Conservation (phyloP, 2,113 vertebrate genomes). For the Eptatretus burgeri region DNA sequence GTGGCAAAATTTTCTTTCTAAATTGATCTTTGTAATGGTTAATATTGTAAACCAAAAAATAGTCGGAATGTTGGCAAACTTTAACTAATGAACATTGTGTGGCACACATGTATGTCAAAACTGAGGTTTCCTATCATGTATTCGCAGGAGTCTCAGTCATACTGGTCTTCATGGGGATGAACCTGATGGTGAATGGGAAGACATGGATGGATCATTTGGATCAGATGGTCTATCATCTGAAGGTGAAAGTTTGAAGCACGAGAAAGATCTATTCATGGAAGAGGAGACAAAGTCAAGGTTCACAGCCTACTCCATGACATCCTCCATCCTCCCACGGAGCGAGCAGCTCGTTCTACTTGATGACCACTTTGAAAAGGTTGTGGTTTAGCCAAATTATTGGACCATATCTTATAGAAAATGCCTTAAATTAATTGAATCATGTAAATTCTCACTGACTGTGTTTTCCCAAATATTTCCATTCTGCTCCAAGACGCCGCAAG, state of each 20-base stretch:
- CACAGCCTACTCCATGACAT: slow-evolving; percentile 69
- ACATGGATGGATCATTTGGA: slow-evolving; percentile 20
- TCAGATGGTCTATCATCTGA: slow-evolving; percentile 20
- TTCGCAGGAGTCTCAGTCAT: too few relatives aligned
- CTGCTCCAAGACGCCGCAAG: slow-evolving; percentile 8
- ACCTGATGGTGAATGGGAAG: slow-evolving; percentile 36
- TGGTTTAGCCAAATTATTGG: neutral
- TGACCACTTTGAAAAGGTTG: slow-evolving; percentile 76
- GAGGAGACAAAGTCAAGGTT: slow-evolving; percentile 84
- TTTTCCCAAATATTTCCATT: too few relatives aligned
- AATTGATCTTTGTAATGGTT: too few relatives aligned
- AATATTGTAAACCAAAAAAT: too few relatives aligned
- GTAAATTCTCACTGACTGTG: too few relatives aligned
- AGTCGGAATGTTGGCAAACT: too few relatives aligned
- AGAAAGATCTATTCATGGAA: slow-evolving; percentile 37
- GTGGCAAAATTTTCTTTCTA: too few relatives aligned
- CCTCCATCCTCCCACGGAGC: slow-evolving; percentile 67
- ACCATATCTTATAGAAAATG: too few relatives aligned
- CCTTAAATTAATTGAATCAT: too few relatives aligned
- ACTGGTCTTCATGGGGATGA: slow-evolving; percentile 9
- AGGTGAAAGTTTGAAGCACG: slow-evolving; percentile 22
- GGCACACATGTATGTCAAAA: too few relatives aligned
- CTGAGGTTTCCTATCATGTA: too few relatives aligned
- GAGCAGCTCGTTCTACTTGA: slow-evolving; percentile 64
- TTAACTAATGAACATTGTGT: too few relatives aligned